A percentile compares a stretch with the other conserved stretches of the same genome.
Evolutionary conservation across 2,888 invertebrate species (phyloP).

Genomic region (Lasius fuliginosus): DNA sequence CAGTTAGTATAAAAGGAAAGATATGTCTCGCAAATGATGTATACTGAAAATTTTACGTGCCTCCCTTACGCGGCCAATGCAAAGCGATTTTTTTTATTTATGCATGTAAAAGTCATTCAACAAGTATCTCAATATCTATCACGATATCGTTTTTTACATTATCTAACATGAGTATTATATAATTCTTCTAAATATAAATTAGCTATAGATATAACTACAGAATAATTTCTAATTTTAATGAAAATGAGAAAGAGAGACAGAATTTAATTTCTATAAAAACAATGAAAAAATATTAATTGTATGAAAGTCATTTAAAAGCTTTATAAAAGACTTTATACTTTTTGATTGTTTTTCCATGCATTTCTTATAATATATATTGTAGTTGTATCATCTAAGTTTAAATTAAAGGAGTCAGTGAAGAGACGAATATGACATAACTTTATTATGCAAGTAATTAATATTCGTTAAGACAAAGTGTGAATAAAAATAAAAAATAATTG

Average conservation of each 20-base stretch:
- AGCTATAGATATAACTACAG: neutral
- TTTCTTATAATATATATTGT: neutral
- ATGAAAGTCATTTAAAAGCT: neutral
- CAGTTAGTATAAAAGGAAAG: neutral
- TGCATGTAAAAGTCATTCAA: neutral
- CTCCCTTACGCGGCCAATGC: neutral
- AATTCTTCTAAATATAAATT: neutral
- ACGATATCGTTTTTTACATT: neutral
- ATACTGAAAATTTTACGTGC: neutral
- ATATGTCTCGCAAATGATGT: neutral
- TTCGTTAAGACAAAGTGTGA: slow-evolving; percentile 16
- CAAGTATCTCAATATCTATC: neutral
- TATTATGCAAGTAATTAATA: slow-evolving; percentile 27
- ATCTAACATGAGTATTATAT: neutral
- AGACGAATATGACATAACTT: neutral
- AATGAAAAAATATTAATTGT: neutral
- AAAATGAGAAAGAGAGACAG: neutral
- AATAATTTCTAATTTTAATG: neutral
- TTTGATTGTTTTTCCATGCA: neutral
- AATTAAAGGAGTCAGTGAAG: neutral
- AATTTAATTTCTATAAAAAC: neutral
- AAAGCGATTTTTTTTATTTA: neutral
- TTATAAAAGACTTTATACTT: neutral
- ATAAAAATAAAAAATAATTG: slow-evolving; percentile 21
- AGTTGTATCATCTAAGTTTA: neutral